phyloP scores from a whole-genome alignment of 2,888 invertebrate genomes.

The Tolmerus cingulatus region DNA sequence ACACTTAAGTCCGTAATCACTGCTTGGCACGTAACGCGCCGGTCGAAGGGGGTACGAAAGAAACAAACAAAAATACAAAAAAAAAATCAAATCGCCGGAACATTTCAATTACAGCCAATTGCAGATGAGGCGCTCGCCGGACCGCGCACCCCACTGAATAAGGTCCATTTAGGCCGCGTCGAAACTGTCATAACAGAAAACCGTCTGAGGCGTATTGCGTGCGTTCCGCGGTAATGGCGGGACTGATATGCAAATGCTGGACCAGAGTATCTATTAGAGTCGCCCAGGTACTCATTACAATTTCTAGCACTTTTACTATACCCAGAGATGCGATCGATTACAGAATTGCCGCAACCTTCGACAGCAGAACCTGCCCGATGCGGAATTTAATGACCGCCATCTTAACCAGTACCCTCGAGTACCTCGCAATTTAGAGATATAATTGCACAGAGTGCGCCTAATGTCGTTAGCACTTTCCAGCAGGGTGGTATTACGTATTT shows the following conservation, averaged over 20 bases:
- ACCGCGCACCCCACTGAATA: neutral
- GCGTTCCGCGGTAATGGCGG: neutral
- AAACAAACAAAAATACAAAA: too few relatives aligned
- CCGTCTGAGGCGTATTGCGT: neutral
- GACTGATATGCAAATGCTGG: neutral
- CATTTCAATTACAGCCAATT: neutral
- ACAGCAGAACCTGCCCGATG: neutral
- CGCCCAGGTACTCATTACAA: neutral
- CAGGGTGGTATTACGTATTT: neutral
- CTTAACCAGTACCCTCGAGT: neutral
- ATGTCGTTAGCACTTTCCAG: neutral
- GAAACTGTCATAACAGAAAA: neutral
- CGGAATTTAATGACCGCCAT: neutral
- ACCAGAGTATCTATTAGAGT: neutral
- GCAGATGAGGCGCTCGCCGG: neutral
- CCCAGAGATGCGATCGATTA: neutral
- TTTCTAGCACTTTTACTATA: neutral
- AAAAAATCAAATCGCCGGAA: neutral
- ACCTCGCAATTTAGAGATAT: neutral
- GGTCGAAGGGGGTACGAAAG: neutral
- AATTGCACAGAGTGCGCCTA: neutral
- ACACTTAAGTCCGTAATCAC: neutral
- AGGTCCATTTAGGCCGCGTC: neutral
- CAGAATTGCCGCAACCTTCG: neutral
- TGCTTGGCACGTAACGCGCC: neutral